Evolutionary conservation across 2,113 vertebrate species (phyloP).

Genomic region (Struthio camelus): DNA sequence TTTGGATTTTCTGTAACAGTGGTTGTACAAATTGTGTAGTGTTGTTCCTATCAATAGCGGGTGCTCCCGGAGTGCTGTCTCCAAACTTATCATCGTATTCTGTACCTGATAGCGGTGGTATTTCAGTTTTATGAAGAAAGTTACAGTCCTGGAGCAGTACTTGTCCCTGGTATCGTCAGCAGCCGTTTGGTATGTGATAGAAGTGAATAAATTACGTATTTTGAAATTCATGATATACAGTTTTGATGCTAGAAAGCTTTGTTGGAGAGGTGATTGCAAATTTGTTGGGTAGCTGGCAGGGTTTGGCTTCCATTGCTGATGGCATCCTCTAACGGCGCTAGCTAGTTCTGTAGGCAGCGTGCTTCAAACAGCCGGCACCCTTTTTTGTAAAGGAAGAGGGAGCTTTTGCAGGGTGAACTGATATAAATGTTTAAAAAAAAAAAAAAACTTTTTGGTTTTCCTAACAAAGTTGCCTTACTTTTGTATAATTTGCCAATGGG

Average conservation of each 20-base stretch:
- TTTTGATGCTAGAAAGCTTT: neutral
- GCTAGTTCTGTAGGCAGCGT: neutral
- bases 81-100: fast-evolving
- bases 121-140: neutral
- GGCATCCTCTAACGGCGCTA: fast-evolving
- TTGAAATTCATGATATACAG: neutral
- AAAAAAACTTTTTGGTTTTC: neutral
- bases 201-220: neutral
- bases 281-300: neutral
- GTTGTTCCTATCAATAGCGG: neutral
- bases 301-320: neutral
- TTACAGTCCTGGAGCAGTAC: neutral
- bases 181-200: neutral
- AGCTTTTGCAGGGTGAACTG: neutral
- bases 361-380: neutral
- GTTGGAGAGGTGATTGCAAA: neutral
- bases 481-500: neutral
- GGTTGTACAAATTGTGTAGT: too few species aligned
- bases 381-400: neutral
- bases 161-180: neutral
- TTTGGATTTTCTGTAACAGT: neutral
- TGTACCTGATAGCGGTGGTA: fast-evolving
- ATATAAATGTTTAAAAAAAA: neutral
- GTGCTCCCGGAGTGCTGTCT: neutral
- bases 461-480: neutral